A percentile compares a stretch with the other conserved stretches of the same genome.
Conservation (phyloP, 2,888 invertebrate genomes). For the Phytoseiulus persimilis region DNA sequence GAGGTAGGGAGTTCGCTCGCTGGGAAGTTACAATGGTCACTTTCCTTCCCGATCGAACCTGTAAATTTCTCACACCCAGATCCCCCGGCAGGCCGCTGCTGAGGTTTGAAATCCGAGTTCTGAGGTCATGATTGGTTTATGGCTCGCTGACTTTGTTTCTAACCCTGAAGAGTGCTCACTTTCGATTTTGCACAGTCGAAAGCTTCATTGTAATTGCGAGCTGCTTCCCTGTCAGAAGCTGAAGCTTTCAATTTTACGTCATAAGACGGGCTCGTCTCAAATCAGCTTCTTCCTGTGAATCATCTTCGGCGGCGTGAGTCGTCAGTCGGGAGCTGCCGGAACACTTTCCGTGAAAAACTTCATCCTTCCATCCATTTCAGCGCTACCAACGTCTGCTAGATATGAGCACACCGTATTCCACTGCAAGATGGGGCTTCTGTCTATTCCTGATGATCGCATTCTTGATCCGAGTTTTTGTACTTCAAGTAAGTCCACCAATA, state of each 20-base stretch:
- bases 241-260: too few relatives aligned
- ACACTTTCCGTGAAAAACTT: not conserved
- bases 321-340: not conserved
- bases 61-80: too few relatives aligned
- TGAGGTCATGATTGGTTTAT: not conserved
- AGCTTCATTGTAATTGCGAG: not conserved
- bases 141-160: too few relatives aligned
- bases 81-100: too few relatives aligned
- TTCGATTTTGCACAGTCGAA: not conserved
- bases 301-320: too few relatives aligned
- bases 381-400: constrained; percentile 57
- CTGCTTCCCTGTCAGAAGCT: too few relatives aligned
- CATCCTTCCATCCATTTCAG: constrained; percentile 40
- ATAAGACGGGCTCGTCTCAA: too few relatives aligned
- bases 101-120: not conserved
- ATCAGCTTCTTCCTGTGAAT: too few relatives aligned
- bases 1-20: too few relatives aligned
- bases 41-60: too few relatives aligned
- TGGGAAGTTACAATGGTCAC: too few relatives aligned
- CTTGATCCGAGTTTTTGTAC: constrained; percentile 68
- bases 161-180: not conserved
- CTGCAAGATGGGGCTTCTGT: constrained; percentile 70
- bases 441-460: constrained; percentile 63
- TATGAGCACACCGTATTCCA: constrained; percentile 72
- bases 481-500: constrained; percentile 60